These are phyloP conservation scores for Plagodis dolabraria DNA, from an alignment of 2,888 invertebrate genomes.

Conservation along the genomic window DNA sequence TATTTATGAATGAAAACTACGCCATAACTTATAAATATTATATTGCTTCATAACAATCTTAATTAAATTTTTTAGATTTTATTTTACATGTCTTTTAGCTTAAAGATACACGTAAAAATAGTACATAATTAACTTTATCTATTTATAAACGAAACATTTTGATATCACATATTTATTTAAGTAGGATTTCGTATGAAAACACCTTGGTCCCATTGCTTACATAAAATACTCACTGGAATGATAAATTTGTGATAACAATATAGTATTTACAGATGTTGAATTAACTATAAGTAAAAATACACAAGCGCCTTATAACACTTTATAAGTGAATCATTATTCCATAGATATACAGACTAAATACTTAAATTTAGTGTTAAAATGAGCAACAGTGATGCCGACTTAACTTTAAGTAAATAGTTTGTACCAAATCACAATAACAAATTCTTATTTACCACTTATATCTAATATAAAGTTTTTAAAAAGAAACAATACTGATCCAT, in stretches of 20 bases:
- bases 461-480: constrained; percentile 48
- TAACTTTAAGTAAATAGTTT: constrained; percentile 47
- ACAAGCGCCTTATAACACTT: constrained; percentile 30
- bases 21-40: constrained; percentile 13
- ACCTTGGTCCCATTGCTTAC: constrained; percentile 27
- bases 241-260: neutral
- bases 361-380: constrained; percentile 39
- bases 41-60: constrained; percentile 18
- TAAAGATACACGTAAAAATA: constrained; percentile 6
- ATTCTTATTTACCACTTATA: constrained; percentile 40
- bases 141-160: too few relatives aligned
- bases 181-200: constrained; percentile 2
- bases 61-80: constrained; percentile 4
- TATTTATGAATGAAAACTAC: neutral
- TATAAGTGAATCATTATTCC: constrained; percentile 29
- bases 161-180: too few relatives aligned
- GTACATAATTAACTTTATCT: neutral
- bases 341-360: constrained; percentile 45
- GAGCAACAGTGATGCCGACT: constrained; percentile 39
- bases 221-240: constrained; percentile 14
- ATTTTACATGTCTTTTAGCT: constrained; percentile 11
- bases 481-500: constrained; percentile 60
- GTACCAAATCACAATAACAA: constrained; percentile 55
- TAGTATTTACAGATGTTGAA: constrained; percentile 31
- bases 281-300: constrained; percentile 1